Evolutionary conservation across 2,797 vertebrate species (phyloP).

Genomic region (Diglossa cyanea): DNA sequence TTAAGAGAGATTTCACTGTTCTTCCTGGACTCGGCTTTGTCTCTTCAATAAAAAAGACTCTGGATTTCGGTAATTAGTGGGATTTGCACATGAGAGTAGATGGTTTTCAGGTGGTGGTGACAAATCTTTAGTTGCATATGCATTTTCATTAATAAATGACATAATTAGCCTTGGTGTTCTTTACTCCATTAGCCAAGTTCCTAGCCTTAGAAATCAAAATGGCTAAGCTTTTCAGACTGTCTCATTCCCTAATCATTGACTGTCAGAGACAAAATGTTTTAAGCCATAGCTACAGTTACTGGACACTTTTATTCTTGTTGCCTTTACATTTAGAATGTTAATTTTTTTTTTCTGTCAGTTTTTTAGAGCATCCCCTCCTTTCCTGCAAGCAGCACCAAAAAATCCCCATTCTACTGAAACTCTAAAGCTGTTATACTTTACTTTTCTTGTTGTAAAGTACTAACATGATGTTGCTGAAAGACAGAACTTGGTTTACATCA

Average conservation of each 20-base stretch:
- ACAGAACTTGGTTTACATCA: not conserved
- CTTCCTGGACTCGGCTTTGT: not conserved
- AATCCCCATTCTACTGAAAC: not conserved
- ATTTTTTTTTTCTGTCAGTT: not conserved
- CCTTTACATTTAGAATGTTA: not conserved
- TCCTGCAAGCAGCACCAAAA: not conserved
- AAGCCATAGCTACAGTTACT: not conserved
- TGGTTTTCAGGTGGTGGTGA: not conserved
- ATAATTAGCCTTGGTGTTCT: not conserved
- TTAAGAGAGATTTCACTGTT: not conserved
- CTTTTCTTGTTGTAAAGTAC: not conserved
- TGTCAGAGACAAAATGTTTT: not conserved
- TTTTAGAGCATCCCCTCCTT: not conserved
- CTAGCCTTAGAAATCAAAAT: not conserved
- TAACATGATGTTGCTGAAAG: not conserved
- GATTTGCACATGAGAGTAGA: not conserved
- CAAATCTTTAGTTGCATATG: not conserved
- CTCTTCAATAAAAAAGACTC: not conserved
- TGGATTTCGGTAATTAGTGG: not conserved
- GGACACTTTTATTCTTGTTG: not conserved
- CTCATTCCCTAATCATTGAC: not conserved
- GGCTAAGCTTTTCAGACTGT: not conserved
- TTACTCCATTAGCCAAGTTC: not conserved
- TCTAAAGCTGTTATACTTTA: not conserved
- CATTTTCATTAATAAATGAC: not conserved